Conservation (phyloP, 2,113 vertebrate species). For the Glaucomys volans region DNA sequence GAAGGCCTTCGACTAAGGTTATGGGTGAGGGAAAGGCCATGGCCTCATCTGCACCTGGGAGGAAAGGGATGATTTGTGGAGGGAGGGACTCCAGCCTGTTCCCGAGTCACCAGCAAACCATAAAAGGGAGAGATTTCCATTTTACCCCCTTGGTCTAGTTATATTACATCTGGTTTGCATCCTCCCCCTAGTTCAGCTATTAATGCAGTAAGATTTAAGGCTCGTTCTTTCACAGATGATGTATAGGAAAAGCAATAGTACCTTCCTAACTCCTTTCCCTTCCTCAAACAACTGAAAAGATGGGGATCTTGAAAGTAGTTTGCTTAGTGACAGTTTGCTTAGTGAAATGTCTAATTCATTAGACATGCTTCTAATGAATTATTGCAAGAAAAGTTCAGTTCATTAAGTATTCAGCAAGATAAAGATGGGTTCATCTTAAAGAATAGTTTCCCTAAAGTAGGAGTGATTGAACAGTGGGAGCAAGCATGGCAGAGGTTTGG, state of each 20-base stretch:
- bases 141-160: neutral
- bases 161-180: neutral
- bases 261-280: neutral
- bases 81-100: neutral
- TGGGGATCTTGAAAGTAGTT: neutral
- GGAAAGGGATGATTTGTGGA: neutral
- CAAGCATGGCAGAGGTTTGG: neutral
- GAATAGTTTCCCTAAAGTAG: neutral
- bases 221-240: neutral
- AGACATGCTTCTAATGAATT: neutral
- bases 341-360: neutral
- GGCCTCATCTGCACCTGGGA: neutral
- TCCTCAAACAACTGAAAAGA: conserved; percentile 10
- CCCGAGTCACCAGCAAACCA: neutral
- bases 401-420: neutral
- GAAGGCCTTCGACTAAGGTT: neutral
- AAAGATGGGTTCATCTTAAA: neutral
- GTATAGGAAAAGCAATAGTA: neutral
- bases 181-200: neutral
- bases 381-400: neutral
- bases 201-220: neutral
- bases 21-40: neutral
- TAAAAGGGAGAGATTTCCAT: neutral
- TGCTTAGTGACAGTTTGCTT: neutral
- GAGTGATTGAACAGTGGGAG: neutral